Evolutionary conservation across 2,113 vertebrate genomes (phyloP).

Genomic region (Actinemys pallida): DNA sequence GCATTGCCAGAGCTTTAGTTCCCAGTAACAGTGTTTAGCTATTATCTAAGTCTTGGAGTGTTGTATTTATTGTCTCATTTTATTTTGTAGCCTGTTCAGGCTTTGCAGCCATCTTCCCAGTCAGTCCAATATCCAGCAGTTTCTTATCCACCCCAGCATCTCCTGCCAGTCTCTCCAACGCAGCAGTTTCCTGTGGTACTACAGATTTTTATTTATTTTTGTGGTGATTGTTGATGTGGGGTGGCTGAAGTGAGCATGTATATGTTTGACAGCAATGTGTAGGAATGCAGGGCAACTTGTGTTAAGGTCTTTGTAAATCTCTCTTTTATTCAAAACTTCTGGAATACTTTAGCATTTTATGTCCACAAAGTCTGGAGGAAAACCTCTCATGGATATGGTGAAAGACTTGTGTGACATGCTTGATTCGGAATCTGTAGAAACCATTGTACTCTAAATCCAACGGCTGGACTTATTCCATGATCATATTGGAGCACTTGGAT

Average conservation of each 20-base stretch:
- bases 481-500: not conserved
- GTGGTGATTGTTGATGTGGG: not conserved
- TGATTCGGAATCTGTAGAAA: not conserved
- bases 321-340: not conserved
- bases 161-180: constrained; percentile 87
- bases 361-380: not conserved
- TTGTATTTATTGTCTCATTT: constrained; percentile 54
- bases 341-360: not conserved
- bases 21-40: not conserved
- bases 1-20: constrained; percentile 7
- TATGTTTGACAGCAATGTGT: not conserved
- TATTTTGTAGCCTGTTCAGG: constrained; percentile 78
- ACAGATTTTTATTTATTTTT: not conserved
- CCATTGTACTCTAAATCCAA: not conserved
- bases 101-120: constrained; percentile 82
- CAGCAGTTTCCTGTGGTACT: constrained; percentile 90
- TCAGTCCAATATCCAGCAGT: constrained; percentile 89
- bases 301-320: not conserved
- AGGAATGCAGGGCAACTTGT: not conserved
- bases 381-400: not conserved
- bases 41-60: not conserved
- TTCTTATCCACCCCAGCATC: constrained; percentile 90
- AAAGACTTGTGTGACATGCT: not conserved
- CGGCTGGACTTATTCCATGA: not conserved
- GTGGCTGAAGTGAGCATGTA: not conserved